These are phyloP conservation scores for Zeugodacus cucurbitae DNA, from an alignment of 1,140 invertebrate species.

Conservation along the genomic window DNA sequence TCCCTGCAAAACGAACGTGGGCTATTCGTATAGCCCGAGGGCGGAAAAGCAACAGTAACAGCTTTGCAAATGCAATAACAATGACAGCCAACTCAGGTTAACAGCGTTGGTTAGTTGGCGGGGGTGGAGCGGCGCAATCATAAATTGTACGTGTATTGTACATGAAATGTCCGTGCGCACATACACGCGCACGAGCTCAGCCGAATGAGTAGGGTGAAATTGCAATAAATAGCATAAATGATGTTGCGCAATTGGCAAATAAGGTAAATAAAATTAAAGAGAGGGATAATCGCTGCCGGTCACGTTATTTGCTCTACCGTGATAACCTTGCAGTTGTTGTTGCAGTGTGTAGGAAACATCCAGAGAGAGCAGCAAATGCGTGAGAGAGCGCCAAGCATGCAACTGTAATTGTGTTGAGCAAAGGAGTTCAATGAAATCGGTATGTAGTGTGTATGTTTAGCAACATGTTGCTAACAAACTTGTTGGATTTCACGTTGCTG, in stretches of 20 bases:
- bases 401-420: background rate
- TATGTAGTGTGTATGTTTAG: background rate
- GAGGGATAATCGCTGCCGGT: slow-evolving; percentile 19
- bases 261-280: slow-evolving; percentile 46
- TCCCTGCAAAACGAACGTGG: no score
- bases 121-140: no score
- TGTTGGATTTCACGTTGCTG: slow-evolving; percentile 20
- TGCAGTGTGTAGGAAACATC: background rate
- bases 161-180: background rate
- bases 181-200: background rate
- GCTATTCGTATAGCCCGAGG: background rate
- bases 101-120: background rate
- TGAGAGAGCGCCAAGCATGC: no score
- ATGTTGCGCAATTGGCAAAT: slow-evolving; percentile 65
- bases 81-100: background rate
- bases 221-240: slow-evolving; percentile 50
- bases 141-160: background rate
- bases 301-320: background rate
- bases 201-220: slow-evolving; percentile 47
- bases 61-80: background rate
- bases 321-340: background rate
- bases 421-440: background rate
- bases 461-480: slow-evolving; percentile 39
- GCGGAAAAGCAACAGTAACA: slow-evolving; percentile 33
- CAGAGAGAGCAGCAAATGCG: background rate